Evolutionary conservation across 2,113 vertebrate species (phyloP).

Genomic region (Periophthalmus modestus): DNA sequence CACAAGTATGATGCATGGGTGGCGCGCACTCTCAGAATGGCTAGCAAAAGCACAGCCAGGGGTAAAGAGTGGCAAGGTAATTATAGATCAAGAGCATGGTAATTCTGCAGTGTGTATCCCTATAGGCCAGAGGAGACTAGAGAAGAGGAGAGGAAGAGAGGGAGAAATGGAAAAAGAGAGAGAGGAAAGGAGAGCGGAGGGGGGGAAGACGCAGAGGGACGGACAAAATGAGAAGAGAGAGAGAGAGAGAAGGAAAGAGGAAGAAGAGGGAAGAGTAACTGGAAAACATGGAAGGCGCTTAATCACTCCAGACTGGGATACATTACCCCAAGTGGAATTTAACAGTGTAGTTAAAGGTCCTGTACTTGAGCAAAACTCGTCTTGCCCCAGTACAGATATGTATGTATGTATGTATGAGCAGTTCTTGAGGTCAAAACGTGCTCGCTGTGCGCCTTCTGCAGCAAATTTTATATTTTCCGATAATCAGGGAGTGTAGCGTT

Average conservation of each 20-base stretch:
- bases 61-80: slow-evolving; percentile 67
- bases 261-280: not conserved
- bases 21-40: slow-evolving; percentile 26
- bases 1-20: slow-evolving; percentile 26
- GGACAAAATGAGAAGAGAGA: not conserved
- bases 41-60: slow-evolving; percentile 54
- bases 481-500: too few relatives aligned
- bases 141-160: not conserved
- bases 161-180: not conserved
- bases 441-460: too few relatives aligned
- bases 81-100: slow-evolving; percentile 76
- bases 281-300: not conserved
- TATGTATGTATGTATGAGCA: too few relatives aligned
- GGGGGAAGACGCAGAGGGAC: slow-evolving; percentile 18
- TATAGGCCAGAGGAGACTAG: slow-evolving; percentile 37
- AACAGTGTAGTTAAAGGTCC: not conserved
- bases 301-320: not conserved
- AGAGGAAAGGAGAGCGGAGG: slow-evolving; percentile 11
- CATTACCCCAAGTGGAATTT: not conserved
- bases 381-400: too few relatives aligned
- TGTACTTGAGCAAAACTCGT: too few relatives aligned
- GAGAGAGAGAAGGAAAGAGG: not conserved
- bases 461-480: too few relatives aligned
- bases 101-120: slow-evolving; percentile 68
- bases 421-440: too few relatives aligned